Evolutionary conservation across 1,140 invertebrate genomes (phyloP).

Genomic region (Anoplophora glabripennis): DNA sequence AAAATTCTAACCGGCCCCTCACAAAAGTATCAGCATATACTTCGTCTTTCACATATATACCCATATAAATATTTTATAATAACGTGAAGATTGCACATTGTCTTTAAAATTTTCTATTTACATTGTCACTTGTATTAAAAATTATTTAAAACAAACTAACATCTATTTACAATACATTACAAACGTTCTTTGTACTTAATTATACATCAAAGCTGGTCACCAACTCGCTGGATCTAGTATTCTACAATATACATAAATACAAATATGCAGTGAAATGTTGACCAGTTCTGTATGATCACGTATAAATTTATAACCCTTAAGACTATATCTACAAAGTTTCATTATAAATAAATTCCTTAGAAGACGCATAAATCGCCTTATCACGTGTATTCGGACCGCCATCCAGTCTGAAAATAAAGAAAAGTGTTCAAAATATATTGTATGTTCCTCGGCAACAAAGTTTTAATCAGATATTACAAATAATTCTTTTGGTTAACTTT

Average conservation of each 20-base stretch:
- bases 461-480: no score
- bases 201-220: slow-evolving; percentile 36
- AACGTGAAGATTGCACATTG: slow-evolving; percentile 44
- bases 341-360: slow-evolving; percentile 31
- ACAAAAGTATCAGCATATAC: slow-evolving; percentile 9
- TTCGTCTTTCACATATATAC: slow-evolving; percentile 27
- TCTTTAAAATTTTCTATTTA: slow-evolving; percentile 36
- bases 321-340: slow-evolving; percentile 30
- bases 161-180: slow-evolving; percentile 45
- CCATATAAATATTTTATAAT: slow-evolving; percentile 22
- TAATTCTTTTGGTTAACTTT: no score
- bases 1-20: slow-evolving; percentile 5
- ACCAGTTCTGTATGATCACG: slow-evolving; percentile 31
- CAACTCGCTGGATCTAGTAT: slow-evolving; percentile 26
- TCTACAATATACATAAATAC: slow-evolving; percentile 23
- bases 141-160: slow-evolving; percentile 36
- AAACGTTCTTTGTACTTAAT: slow-evolving; percentile 44
- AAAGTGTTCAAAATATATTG: slow-evolving; percentile 10
- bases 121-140: slow-evolving; percentile 38
- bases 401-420: slow-evolving; percentile 47
- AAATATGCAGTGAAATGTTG: slow-evolving; percentile 24
- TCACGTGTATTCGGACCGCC: slow-evolving; percentile 51
- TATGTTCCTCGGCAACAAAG: no score
- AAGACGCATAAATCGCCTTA: slow-evolving; percentile 33
- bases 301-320: slow-evolving; percentile 21